These are phyloP conservation scores for Pseudomugil tenellus DNA, from an alignment of 2,797 vertebrate species.

Conservation along the genomic window DNA sequence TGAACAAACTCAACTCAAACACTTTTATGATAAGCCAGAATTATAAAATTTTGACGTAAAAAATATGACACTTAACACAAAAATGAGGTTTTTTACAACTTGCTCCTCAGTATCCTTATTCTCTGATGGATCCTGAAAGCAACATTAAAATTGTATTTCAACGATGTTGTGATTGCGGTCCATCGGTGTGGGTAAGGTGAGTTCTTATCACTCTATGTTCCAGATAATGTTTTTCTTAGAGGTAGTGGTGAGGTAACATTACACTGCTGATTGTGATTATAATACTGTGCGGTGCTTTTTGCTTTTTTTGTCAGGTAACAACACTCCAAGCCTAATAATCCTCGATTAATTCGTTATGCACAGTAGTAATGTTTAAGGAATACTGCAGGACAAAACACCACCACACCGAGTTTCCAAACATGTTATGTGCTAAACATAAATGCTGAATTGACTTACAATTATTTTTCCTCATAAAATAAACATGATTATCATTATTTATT, in stretches of 20 bases:
- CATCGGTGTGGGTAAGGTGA: slow-evolving; percentile 57
- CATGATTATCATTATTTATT: not conserved
- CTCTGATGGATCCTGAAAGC: slow-evolving; percentile 5
- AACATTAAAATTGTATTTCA: slow-evolving; percentile 51
- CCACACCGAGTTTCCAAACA: not conserved
- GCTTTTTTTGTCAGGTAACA: not conserved
- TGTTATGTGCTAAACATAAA: not conserved
- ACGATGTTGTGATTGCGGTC: slow-evolving; percentile 63
- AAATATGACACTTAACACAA: fast-evolving
- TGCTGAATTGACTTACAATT: slow-evolving; percentile 5
- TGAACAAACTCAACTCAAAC: not conserved
- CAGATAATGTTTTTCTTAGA: not conserved
- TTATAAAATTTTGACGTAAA: not conserved
- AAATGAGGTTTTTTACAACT: too few species aligned
- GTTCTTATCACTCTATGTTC: slow-evolving; percentile 33
- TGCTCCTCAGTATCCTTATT: fast-evolving
- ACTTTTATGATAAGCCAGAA: fast-evolving
- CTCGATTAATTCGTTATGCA: slow-evolving; percentile 9
- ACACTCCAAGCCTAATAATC: not conserved
- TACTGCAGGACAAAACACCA: not conserved
- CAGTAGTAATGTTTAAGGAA: not conserved
- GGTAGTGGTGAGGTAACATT: not conserved
- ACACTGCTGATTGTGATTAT: not conserved
- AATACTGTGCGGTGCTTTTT: not conserved
- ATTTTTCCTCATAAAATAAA: not conserved